Evolutionary conservation across 2,888 invertebrate genomes (phyloP).

Genomic region (Molorchus minor): DNA sequence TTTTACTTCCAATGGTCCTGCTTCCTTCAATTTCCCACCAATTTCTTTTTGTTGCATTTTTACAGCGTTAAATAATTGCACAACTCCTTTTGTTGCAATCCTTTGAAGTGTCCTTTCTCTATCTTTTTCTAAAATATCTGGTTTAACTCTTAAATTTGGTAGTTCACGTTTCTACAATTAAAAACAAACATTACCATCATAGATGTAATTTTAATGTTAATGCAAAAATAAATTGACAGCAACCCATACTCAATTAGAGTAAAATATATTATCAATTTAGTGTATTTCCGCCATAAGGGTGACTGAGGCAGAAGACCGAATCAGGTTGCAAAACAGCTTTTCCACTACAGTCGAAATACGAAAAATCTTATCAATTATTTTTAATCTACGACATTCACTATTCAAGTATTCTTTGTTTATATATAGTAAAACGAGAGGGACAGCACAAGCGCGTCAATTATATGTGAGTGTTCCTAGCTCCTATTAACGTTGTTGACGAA

Average conservation of each 20-base stretch:
- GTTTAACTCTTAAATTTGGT: constrained; percentile 76
- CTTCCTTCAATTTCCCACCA: constrained; percentile 73
- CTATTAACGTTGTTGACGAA: no score
- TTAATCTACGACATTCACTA: no score
- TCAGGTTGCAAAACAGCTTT: background rate
- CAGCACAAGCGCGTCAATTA: no score
- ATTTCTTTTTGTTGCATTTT: constrained; percentile 84
- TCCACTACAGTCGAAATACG: background rate
- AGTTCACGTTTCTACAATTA: constrained; percentile 69
- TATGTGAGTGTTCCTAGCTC: no score
- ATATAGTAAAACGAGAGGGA: no score
- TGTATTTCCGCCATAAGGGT: background rate
- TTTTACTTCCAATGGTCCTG: constrained; percentile 79
- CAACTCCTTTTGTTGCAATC: constrained; percentile 92
- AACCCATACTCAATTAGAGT: background rate
- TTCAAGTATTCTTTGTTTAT: no score
- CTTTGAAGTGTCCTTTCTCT: constrained; percentile 79
- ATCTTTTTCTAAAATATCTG: constrained; percentile 78
- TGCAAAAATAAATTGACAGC: no score
- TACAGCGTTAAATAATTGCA: constrained; percentile 92
- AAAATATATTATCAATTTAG: background rate
- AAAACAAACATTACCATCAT: constrained; percentile 21
- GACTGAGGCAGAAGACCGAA: background rate
- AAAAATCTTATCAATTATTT: no score
- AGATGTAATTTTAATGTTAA: no score